phyloP scores from a whole-genome alignment of 2,888 invertebrate species.

The Odontocerum albicorne region DNA sequence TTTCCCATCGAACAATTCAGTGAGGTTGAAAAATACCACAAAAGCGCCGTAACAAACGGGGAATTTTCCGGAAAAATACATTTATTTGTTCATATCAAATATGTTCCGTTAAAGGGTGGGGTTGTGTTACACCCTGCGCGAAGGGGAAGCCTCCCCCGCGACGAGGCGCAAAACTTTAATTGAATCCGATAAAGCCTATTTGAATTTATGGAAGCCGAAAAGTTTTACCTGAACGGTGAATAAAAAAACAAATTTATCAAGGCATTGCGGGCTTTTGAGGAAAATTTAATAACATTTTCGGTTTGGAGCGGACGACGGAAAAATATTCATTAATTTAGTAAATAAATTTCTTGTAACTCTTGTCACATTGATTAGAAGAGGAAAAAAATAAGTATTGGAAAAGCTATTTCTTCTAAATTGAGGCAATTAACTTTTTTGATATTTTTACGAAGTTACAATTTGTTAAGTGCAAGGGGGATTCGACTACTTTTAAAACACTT shows the following conservation, averaged over 20 bases:
- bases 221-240: conserved; percentile 20
- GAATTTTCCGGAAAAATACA: conserved; percentile 13
- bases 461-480: too few species aligned
- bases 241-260: conserved; percentile 21
- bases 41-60: background rate
- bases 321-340: conserved; percentile 21
- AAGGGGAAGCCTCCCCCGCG: background rate
- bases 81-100: conserved; percentile 17
- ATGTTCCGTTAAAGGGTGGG: background rate
- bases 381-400: background rate
- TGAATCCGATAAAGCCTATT: conserved; percentile 27
- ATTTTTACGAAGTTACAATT: too few species aligned
- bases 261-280: conserved; percentile 15
- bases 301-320: conserved; percentile 7
- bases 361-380: background rate
- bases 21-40: background rate
- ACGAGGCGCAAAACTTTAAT: conserved; percentile 17
- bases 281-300: conserved; percentile 21
- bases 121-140: background rate
- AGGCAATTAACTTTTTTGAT: too few species aligned
- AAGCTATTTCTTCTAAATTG: too few species aligned
- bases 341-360: conserved; percentile 12
- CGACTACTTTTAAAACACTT: too few species aligned
- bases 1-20: background rate
- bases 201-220: conserved; percentile 26